Conservation (phyloP, 1,140 invertebrate species). For the Lordiphosa collinella region DNA sequence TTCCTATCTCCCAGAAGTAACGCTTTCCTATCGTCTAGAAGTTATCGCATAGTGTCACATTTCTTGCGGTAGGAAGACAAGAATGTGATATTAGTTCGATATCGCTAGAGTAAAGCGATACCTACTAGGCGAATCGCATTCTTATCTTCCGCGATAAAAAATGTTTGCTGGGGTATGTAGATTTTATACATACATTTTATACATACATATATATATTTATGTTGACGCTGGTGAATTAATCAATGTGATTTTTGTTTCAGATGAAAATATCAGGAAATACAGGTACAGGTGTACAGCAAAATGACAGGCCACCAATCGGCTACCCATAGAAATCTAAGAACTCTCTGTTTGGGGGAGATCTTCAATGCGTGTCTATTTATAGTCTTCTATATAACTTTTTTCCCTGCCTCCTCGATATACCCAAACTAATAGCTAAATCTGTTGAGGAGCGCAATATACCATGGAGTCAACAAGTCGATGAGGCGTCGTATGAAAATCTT, state of each 20-base stretch:
- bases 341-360: too few species aligned
- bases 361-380: constrained; percentile 11
- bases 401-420: constrained; percentile 6
- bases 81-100: too few species aligned
- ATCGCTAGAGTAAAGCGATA: too few species aligned
- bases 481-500: constrained; percentile 75
- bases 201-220: constrained; percentile 3
- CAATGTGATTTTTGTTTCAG: constrained; percentile 49
- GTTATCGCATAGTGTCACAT: too few species aligned
- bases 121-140: too few species aligned
- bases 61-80: too few species aligned
- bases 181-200: constrained; percentile 10
- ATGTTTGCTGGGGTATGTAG: too few species aligned
- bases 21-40: too few species aligned
- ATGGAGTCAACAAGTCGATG: constrained; percentile 79
- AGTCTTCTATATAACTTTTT: constrained; percentile 25
- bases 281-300: constrained; percentile 47
- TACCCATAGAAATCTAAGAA: background rate
- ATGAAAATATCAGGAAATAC: constrained; percentile 77
- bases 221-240: constrained; percentile 17
- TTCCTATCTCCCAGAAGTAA: too few species aligned
- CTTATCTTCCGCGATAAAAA: too few species aligned
- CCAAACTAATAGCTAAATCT: constrained; percentile 53
- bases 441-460: constrained; percentile 78
- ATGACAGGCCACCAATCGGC: background rate